A percentile compares a stretch with the other conserved stretches of the same genome.
Conservation (phyloP, 2,888 invertebrate species). For the Pristionchus exspectatus region DNA sequence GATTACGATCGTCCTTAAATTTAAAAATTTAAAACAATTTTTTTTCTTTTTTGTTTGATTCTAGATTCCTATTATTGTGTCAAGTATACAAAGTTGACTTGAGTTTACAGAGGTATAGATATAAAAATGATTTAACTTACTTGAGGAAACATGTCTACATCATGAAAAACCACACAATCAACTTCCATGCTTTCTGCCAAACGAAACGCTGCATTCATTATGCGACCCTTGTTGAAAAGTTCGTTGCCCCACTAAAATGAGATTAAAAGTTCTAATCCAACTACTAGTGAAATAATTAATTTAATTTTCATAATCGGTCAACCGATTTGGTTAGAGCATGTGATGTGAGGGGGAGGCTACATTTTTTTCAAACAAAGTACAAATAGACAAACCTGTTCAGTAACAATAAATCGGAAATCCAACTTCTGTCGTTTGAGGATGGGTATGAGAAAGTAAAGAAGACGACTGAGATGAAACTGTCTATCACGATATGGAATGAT, state of each 20-base stretch:
- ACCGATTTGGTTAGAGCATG: not conserved
- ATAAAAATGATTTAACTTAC: conserved; percentile 34
- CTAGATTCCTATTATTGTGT: not conserved
- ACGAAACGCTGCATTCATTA: conserved; percentile 79
- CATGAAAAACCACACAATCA: conserved; percentile 79
- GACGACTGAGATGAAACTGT: conserved; percentile 75
- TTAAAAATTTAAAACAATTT: not conserved
- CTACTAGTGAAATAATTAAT: no score
- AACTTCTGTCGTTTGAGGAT: conserved; percentile 76
- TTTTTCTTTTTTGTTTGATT: not conserved
- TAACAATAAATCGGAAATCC: conserved; percentile 79
- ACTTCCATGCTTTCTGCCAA: conserved; percentile 73
- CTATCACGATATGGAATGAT: conserved; percentile 79
- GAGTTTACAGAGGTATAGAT: no score
- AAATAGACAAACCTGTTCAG: conserved; percentile 76
- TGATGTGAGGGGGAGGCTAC: not conserved
- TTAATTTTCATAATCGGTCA: no score
- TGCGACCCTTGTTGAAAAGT: conserved; percentile 78
- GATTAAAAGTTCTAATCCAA: no score
- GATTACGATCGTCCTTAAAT: conserved; percentile 79
- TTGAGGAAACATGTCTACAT: conserved; percentile 81
- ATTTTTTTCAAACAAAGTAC: no score
- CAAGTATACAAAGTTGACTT: no score
- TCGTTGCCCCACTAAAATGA: conserved; percentile 76
- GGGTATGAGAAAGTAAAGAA: conserved; percentile 78